Percentiles rank a stretch among this genome's conserved stretches.
Evolutionary conservation across 2,797 vertebrate species (phyloP).

Genomic region (Mareca strepera): DNA sequence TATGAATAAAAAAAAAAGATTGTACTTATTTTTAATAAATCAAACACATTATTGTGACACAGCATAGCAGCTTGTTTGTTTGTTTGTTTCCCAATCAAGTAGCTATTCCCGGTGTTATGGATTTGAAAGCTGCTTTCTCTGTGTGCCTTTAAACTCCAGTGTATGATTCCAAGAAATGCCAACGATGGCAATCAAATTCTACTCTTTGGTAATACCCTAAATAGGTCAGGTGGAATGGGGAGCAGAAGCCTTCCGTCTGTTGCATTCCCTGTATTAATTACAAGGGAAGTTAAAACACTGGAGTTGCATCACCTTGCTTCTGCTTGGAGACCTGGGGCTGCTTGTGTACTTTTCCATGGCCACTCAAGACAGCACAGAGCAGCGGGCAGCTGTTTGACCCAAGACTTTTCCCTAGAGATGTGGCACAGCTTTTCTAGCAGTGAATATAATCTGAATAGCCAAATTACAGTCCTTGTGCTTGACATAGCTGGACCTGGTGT

Average conservation of each 20-base stretch:
- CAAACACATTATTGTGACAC: neutral
- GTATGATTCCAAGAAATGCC: conserved; percentile 31
- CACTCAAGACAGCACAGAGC: neutral
- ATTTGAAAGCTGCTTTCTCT: neutral
- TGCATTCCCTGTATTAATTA: conserved; percentile 47
- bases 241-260: neutral
- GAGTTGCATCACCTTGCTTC: conserved; percentile 10
- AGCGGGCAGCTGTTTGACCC: neutral
- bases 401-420: neutral
- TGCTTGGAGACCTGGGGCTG: neutral
- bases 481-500: neutral
- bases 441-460: neutral
- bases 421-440: neutral
- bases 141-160: conserved; percentile 4
- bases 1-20: neutral
- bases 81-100: accelerated
- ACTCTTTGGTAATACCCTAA: conserved; percentile 28
- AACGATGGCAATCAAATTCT: conserved; percentile 31
- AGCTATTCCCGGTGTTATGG: neutral
- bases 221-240: conserved; percentile 38
- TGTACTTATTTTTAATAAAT: neutral
- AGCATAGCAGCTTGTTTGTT: neutral
- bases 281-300: neutral
- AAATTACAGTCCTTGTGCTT: neutral
- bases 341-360: neutral